Conservation (phyloP, 2,113 vertebrate genomes). For the Nothocercus nigrocapillus region DNA sequence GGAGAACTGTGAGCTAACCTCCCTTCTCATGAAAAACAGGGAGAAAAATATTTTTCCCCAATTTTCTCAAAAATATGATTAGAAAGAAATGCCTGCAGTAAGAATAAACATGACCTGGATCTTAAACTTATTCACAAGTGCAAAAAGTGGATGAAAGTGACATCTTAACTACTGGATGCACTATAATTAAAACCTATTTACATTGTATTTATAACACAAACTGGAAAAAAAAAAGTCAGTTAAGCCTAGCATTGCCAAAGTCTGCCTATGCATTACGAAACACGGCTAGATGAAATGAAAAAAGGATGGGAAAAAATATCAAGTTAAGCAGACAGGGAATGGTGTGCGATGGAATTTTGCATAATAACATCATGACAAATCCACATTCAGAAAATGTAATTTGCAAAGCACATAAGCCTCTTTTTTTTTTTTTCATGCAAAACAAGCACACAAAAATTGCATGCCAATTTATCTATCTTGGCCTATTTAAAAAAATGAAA, state of each 20-base stretch:
- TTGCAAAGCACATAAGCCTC: background rate
- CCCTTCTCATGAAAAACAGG: background rate
- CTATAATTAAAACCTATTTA: background rate
- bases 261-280: background rate
- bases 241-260: background rate
- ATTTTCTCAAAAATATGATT: background rate
- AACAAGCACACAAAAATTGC: background rate
- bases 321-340: background rate
- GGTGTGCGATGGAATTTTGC: rapidly evolving
- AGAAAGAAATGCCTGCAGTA: background rate
- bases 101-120: background rate
- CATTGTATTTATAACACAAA: background rate
- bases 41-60: background rate
- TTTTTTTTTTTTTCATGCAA: background rate
- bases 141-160: background rate
- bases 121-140: background rate
- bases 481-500: too few species aligned
- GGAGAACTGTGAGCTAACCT: background rate
- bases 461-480: background rate
- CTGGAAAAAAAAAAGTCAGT: background rate
- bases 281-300: background rate
- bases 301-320: background rate
- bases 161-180: background rate
- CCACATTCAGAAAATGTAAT: background rate
- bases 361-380: background rate